Evolutionary conservation across 2,113 vertebrate species (phyloP).

Genomic region (Esox niger): DNA sequence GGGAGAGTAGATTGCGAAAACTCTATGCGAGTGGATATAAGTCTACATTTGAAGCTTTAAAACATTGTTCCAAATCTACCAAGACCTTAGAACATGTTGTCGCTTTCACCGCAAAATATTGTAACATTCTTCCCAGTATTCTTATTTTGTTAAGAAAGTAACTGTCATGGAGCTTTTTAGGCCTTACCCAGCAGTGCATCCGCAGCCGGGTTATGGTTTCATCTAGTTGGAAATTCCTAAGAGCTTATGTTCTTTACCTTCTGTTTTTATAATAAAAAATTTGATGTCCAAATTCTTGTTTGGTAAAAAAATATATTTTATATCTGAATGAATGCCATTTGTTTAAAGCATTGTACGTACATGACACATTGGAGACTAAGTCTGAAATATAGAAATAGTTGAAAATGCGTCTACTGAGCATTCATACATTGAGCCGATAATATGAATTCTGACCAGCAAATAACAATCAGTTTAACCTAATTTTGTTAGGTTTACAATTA

Average conservation of each 20-base stretch:
- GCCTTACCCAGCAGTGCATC: conserved; percentile 73
- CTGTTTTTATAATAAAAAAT: conserved; percentile 48
- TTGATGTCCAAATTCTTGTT: conserved; percentile 44
- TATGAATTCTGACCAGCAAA: too few relatives aligned
- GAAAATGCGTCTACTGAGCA: too few relatives aligned
- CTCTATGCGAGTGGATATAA: neutral
- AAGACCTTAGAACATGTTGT: conserved; percentile 18
- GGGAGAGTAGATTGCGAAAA: conserved; percentile 1
- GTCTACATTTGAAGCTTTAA: neutral
- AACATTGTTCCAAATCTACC: neutral
- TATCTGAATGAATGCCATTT: neutral
- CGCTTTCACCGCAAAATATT: conserved; percentile 9
- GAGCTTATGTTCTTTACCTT: conserved; percentile 52
- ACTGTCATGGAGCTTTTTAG: conserved; percentile 79
- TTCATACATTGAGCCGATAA: too few relatives aligned
- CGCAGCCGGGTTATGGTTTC: conserved; percentile 71
- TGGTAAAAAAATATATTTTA: neutral
- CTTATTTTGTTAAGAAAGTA: conserved; percentile 32
- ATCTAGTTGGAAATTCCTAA: conserved; percentile 73
- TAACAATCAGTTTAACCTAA: too few relatives aligned
- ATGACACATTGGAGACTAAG: neutral
- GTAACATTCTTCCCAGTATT: conserved; percentile 37
- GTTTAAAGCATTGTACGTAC: neutral
- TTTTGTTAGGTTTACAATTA: too few relatives aligned
- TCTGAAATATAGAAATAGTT: too few relatives aligned